Base-by-base conservation (phyloP, 2,888 invertebrate genomes). In the Cinara cedri region DNA sequence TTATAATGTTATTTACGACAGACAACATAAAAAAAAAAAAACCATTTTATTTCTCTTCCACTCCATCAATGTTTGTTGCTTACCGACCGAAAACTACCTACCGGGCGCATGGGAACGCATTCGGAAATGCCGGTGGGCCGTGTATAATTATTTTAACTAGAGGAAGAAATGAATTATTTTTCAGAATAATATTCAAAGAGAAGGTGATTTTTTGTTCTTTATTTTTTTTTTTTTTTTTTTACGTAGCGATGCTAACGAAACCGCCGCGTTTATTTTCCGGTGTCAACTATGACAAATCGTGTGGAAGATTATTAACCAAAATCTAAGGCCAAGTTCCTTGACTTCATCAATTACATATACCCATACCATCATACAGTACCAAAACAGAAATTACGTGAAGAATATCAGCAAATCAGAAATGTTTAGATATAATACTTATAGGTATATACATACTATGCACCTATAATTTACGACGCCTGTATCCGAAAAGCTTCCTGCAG, bases 241-340 rank as follows among this genome's bases (percentile, higher is more conserved):
- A 16, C 46, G 11, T 14, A 11, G 34, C 72, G 49, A 13, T 21
- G 42, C 49, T 55, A 57, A 72, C 42, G 62, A 74, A 63, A 74
- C 42, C 72, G 16, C 51, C 19, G 68, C 66, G 76, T 76, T 76
- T 68, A 68, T 76, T 76, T 76, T 60, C 76, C 76, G 68, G 76
- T 76, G 76, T 76, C 76, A 76, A 76, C 76, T 76, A 76, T 76
- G 76, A 76, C 76, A 76, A 76, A 76, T 76, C 76, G 76, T 76
- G 49, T 76, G 66, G 75, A 76, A 21, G 75, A 76, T 76, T 66
- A 63, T 63, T 63, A 76, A 76, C 76, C 57, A 24, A 68, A 62
- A 57, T 49, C 68, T 75, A 75, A 44, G 55, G 65, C 42, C 66
- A 68, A 57, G 76, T 76, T 57, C 76, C 68, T 76, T 76, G 68